A percentile compares a stretch with the other conserved stretches of the same genome.
phyloP scores from a whole-genome alignment of 1,140 invertebrate genomes.

The Magallana angulata region DNA sequence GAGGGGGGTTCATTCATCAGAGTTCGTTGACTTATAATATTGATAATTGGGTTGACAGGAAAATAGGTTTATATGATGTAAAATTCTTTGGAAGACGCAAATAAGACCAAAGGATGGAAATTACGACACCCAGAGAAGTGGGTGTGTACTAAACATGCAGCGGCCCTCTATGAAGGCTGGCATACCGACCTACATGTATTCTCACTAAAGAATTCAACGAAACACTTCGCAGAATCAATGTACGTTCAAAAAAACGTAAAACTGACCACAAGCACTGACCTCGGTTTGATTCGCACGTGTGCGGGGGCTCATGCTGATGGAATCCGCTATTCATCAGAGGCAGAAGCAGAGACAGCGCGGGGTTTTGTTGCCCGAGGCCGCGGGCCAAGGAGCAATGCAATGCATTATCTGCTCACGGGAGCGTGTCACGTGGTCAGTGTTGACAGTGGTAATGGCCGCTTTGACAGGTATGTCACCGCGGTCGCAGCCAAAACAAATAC shows the following conservation, averaged over 20 bases:
- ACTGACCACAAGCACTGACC: not conserved
- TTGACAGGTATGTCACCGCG: constrained; percentile 6
- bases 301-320: constrained; percentile 10
- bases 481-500: not conserved
- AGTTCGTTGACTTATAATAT: not conserved
- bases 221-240: too few species aligned
- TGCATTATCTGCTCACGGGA: constrained; percentile 1
- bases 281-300: not conserved
- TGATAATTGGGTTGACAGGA: too few species aligned
- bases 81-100: too few species aligned
- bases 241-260: not conserved
- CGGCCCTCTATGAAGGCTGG: too few species aligned
- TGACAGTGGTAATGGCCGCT: not conserved
- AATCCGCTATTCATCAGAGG: constrained; percentile 10
- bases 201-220: too few species aligned
- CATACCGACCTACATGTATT: too few species aligned
- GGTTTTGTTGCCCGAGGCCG: not conserved
- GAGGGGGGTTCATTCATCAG: not conserved
- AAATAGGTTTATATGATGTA: too few species aligned
- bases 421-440: not conserved
- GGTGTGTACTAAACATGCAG: too few species aligned
- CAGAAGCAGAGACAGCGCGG: not conserved
- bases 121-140: too few species aligned
- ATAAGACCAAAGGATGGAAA: too few species aligned
- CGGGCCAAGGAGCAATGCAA: not conserved